phyloP scores from a whole-genome alignment of 2,113 vertebrate genomes.

The Sphyrna mokarran region DNA sequence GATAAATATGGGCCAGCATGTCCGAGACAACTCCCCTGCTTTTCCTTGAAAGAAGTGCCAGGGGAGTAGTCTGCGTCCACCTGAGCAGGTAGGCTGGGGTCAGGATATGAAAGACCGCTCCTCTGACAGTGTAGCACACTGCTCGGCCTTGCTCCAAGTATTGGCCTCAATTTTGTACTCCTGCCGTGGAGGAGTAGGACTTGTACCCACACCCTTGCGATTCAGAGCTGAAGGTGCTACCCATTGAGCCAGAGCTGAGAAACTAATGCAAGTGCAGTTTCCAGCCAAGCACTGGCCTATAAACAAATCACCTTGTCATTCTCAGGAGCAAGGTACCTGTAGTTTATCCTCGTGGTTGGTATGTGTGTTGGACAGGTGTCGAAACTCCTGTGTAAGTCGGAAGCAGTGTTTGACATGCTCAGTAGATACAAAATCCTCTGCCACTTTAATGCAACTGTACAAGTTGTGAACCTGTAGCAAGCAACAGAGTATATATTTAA shows the following conservation, averaged over 20 bases:
- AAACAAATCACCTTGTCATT: not conserved
- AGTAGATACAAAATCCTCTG: constrained; percentile 73
- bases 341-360: constrained; percentile 72
- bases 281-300: not conserved
- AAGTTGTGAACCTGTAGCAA: constrained; percentile 66
- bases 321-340: constrained; percentile 54
- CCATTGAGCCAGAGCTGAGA: not conserved
- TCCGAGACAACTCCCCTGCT: not conserved
- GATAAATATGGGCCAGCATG: not conserved
- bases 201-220: not conserved
- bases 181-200: not conserved
- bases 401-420: constrained; percentile 74
- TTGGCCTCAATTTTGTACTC: not conserved
- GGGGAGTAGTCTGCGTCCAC: too few relatives aligned
- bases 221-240: not conserved
- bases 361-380: constrained; percentile 67
- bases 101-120: not conserved
- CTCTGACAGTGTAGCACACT: not conserved
- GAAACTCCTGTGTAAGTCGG: constrained; percentile 75
- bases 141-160: not conserved
- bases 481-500: not conserved
- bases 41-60: too few relatives aligned
- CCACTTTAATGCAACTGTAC: constrained; percentile 75
- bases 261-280: not conserved
- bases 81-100: too few relatives aligned